Conservation (phyloP, 2,113 vertebrate genomes). For the Galbula dea region DNA sequence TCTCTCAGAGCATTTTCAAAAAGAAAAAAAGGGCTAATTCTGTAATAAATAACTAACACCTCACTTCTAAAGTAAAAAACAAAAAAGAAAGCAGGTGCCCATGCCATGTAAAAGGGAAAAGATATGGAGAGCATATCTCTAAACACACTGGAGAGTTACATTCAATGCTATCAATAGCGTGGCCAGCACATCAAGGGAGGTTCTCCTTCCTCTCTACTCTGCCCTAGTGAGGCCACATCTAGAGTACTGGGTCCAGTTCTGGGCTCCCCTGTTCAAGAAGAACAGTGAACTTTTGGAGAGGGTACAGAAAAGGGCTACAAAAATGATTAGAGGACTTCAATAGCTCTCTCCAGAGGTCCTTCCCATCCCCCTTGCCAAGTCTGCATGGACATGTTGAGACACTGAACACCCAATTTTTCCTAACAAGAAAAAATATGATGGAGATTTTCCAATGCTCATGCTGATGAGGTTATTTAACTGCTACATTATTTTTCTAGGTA, state of each 20-base stretch:
- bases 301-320: too few species aligned
- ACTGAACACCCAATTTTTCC: not conserved
- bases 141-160: not conserved
- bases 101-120: not conserved
- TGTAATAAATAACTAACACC: not conserved
- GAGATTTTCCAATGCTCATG: not conserved
- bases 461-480: not conserved
- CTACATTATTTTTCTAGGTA: not conserved
- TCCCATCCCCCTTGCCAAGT: not conserved
- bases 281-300: too few species aligned
- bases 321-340: too few species aligned
- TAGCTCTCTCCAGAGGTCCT: too few species aligned
- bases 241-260: too few species aligned
- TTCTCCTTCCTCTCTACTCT: too few species aligned
- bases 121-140: fast-evolving
- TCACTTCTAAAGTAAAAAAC: not conserved
- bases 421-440: not conserved
- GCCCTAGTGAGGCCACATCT: too few species aligned
- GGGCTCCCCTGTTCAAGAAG: too few species aligned
- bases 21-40: not conserved
- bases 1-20: not conserved
- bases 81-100: not conserved
- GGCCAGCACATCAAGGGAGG: too few species aligned
- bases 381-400: not conserved
- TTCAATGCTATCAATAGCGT: too few species aligned